phyloP scores from a whole-genome alignment of 2,797 vertebrate genomes.

The Lagocephalus sceleratus region DNA sequence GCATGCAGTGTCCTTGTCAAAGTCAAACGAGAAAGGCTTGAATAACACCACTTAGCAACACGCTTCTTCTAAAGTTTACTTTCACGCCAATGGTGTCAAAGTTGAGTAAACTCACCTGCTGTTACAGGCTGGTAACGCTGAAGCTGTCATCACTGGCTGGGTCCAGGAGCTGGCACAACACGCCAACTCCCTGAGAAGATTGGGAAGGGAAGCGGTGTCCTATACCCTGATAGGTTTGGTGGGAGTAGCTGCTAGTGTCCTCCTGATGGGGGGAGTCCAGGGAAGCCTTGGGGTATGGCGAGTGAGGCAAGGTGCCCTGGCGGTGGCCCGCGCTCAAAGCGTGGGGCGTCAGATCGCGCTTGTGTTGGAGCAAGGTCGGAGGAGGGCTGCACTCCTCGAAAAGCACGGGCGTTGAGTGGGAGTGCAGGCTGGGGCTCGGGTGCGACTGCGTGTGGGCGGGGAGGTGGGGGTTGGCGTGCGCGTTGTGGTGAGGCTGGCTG shows the following conservation, averaged over 20 bases:
- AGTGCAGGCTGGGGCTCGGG: constrained; percentile 53
- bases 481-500: constrained; percentile 75
- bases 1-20: too few relatives aligned
- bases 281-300: constrained; percentile 77
- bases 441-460: constrained; percentile 46
- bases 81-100: background rate
- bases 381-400: constrained; percentile 85
- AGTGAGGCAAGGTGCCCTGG: constrained; percentile 79
- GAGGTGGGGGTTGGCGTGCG: constrained; percentile 48
- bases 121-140: constrained; percentile 99
- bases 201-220: constrained; percentile 86
- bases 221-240: constrained; percentile 81
- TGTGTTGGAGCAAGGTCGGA: constrained; percentile 67
- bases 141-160: constrained; percentile 95
- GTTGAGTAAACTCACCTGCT: constrained; percentile 60
- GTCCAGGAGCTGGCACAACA: constrained; percentile 95
- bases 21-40: too few relatives aligned
- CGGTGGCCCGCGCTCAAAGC: constrained; percentile 72
- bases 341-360: constrained; percentile 81
- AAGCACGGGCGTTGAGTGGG: constrained; percentile 69
- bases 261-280: constrained; percentile 88
- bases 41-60: too few relatives aligned
- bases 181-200: constrained; percentile 82
- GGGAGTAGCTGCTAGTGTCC: constrained; percentile 90
- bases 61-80: too few relatives aligned